Evolutionary conservation across 2,888 invertebrate species (phyloP).

Genomic region (Phengaris arion): DNA sequence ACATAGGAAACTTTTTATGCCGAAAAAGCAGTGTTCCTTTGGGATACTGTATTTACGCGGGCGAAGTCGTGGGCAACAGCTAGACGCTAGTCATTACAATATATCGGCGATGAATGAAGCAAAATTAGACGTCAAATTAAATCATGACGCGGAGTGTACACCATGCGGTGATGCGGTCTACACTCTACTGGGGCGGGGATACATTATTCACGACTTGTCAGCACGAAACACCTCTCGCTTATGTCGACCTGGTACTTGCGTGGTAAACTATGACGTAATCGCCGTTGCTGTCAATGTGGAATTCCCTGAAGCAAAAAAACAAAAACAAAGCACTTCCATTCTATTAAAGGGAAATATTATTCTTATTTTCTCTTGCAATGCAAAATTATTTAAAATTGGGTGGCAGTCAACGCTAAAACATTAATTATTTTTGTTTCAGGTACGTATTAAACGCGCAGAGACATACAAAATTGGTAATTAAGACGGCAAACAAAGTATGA

Average conservation of each 20-base stretch:
- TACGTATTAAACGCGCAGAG: constrained; percentile 29
- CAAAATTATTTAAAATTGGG: too few species aligned
- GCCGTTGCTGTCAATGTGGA: not conserved
- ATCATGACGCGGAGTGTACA: constrained; percentile 58
- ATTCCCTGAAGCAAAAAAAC: too few species aligned
- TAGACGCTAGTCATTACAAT: not conserved
- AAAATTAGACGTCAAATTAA: constrained; percentile 53
- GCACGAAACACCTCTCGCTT: constrained; percentile 28
- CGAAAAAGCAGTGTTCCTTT: too few species aligned
- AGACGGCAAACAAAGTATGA: not conserved
- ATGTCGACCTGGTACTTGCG: constrained; percentile 17
- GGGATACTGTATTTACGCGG: too few species aligned
- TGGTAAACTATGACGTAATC: constrained; percentile 25
- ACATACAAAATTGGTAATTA: not conserved
- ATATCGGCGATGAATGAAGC: constrained; percentile 15
- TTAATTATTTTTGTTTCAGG: constrained; percentile 22
- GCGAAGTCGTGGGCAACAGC: too few species aligned
- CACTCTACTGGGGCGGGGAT: constrained; percentile 44
- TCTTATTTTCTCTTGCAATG: too few species aligned
- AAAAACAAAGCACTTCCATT: too few species aligned
- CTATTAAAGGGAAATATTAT: too few species aligned
- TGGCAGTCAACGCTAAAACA: too few species aligned
- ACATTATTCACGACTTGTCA: constrained; percentile 50
- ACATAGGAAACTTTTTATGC: too few species aligned
- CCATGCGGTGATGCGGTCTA: constrained; percentile 45